Evolutionary conservation across 2,797 vertebrate species (phyloP), one percentile per base, ranked within the genome.

Genomic region (Alauda arvensis): DNA sequence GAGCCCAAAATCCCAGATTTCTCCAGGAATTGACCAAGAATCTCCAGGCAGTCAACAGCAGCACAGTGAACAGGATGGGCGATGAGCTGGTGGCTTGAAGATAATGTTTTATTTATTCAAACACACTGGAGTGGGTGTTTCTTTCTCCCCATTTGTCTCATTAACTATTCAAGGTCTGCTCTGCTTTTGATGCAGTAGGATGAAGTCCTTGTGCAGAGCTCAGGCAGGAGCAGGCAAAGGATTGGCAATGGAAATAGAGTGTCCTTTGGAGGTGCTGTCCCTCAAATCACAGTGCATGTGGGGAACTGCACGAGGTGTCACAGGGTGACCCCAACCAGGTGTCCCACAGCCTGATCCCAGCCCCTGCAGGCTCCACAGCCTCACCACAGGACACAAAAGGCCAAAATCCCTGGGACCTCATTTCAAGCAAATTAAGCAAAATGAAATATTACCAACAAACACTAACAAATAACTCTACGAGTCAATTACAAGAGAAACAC

Each of bases 271-370:
- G 18, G 18, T 13, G 34, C 19, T 23, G 29, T 21, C 40, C 42
- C 33, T 37, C 43, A 14, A 4, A 5, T 21, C 56, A 16, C 0
- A 0, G 11, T 6, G 33, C 4, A 21, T 8, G 3, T 10, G 26
- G 23, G 40, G 48, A 62, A 14, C 6, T 61, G 34, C 34, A 21
- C 11, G 26, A 20, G n/a, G 42, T 7, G 31, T 8, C 23, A 17
- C 37, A 45, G 37, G 53, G 17, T 69, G 26, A 8, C 75, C 40
- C 43, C 68, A 69, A 31, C 8, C 52, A 26, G 34, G 34, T 57
- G 56, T 18, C 24, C 24, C 56, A 57, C 16, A 37, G 24, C 23
- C 24, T 39, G 34, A 3, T 25, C 56, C 56, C 56, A 18, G 56
- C 2, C 56, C 56, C 56, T 59, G 34, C 34, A 28, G 56, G 17